Conservation (phyloP, 2,113 vertebrate genomes). For the Carassius gibelio region DNA sequence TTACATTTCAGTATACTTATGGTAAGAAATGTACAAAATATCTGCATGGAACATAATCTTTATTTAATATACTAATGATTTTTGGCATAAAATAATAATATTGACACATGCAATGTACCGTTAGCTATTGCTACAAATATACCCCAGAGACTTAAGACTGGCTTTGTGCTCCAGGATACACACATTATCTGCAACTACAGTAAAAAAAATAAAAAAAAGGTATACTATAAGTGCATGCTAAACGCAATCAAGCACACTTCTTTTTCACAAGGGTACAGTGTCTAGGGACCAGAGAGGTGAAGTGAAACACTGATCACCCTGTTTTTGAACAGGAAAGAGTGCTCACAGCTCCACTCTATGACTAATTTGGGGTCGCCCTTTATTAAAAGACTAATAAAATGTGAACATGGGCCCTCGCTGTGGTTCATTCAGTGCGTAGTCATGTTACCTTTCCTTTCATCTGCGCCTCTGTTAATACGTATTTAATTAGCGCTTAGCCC, state of each 20-base stretch:
- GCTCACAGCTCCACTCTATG: not conserved
- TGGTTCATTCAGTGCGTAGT: not conserved
- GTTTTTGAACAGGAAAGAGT: not conserved
- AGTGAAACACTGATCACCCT: not conserved
- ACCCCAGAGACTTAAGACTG: too few species aligned
- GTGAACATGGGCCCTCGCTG: not conserved
- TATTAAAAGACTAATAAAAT: not conserved
- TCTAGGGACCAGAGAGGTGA: not conserved
- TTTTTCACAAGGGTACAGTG: not conserved
- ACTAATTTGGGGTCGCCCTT: not conserved
- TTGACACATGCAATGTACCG: too few species aligned
- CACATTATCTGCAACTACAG: too few species aligned
- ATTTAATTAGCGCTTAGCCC: slow-evolving; percentile 52
- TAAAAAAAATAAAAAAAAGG: too few species aligned
- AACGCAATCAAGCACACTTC: not conserved
- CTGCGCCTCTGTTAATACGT: slow-evolving; percentile 31
- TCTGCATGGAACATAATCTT: too few species aligned
- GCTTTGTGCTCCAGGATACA: too few species aligned
- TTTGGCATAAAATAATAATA: too few species aligned
- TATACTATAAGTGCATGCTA: not conserved
- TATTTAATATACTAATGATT: too few species aligned
- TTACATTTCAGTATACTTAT: too few species aligned
- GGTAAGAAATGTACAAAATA: too few species aligned
- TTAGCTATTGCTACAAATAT: too few species aligned
- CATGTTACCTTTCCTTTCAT: slow-evolving; percentile 29